Base-by-base conservation (phyloP, 2,113 vertebrate species). In the Ciconia stormi region DNA sequence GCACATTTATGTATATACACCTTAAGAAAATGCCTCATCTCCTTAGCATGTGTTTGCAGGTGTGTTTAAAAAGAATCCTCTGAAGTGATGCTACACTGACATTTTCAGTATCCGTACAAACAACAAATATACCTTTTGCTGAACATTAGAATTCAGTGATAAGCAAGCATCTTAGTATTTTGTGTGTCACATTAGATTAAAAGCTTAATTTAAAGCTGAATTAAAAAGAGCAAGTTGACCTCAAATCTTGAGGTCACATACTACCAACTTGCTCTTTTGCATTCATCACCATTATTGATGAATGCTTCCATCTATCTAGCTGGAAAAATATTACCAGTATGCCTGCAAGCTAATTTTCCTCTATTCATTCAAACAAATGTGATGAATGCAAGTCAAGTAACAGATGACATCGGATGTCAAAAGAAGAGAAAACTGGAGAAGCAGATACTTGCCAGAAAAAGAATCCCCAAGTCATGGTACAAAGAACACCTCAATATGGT, bases 11-110 rank as follows among this genome's bases (percentile, higher is more conserved):
- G 42, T 13, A 90, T 32, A 56, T 13, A 40, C 19, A 72, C 40
- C 32, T 88, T 80, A 82, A 91, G 9, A 92, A 92, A 80, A 94
- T 26, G 25, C 16, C 34, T 59, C 56, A 42, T 78, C 38, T 30
- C 49, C 44, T 44, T 32, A 52, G 49, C 14, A 40, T 47, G 13
- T 32, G 4, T 42, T 49, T 86, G 30, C 30, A 82, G 44, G 17
- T 38, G 11, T 74, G 29, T 50, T 93, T 53, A 69, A 52, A 82
- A 78, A 91, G 34, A 76, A 56, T 25, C 32, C 40, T 56, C 73
- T 69, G 25, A 84, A 87, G 21, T 63, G 36, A 85, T 36, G 79
- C 30, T 36, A 70, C 42, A 73, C 27, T 47, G 34, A 58, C 42
- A 76, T 72, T 87, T 87, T 91, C 42, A 59, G 27, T 29, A 61